Evolutionary conservation across 2,797 vertebrate species (phyloP), one percentile per base, ranked within the genome.

Genomic region (Dendrocincla tyrannina): DNA sequence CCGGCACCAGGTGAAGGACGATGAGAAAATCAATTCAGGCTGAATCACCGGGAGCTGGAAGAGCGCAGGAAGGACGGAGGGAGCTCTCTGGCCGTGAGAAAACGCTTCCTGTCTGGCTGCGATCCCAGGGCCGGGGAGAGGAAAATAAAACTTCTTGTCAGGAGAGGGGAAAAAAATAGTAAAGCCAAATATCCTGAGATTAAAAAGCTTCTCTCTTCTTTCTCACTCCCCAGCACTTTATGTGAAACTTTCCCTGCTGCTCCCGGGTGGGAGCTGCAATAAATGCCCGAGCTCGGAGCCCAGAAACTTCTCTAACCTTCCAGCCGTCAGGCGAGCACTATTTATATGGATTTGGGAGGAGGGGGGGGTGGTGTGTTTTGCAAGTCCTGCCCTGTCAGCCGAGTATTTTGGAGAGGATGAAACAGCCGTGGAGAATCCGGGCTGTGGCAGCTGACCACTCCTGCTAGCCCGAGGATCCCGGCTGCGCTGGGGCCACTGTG

Each of bases 251-350:
- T 94, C 46, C 59, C 92, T 27, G 32, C 52, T 3, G 46, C 88
- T 92, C 33, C 70, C 10, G 53, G 72, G 68, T 16, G 67, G 82
- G 83, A 95, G 96, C 96, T 91, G 95, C 96, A 97, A 98, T 98
- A 97, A 98, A 97, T 95, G 84, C 86, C 74, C 62, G 66, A 91
- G 66, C 84, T 70, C 2, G 2, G 74, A 93, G 97, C 96, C 98
- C 91, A 98, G 98, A 98, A 98, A 97, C 97, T 98, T 98, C 98
- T 97, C 84, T 95, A 95, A 97, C 96, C 97, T 97, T 95, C 96
- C 81, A 96, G 89, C 92, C 60, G 62, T 69, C 49, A 53, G 83
- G 84, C 30, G 73, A 88, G 92, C 67, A 85, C 95, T 98, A 97
- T 98, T 98, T 98, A 98, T 98, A 96, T 1, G 64, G 69, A 22